Percentiles rank a stretch among this genome's conserved stretches.
Evolutionary conservation across 2,797 vertebrate species (phyloP).

Genomic region (Gouania willdenowi): DNA sequence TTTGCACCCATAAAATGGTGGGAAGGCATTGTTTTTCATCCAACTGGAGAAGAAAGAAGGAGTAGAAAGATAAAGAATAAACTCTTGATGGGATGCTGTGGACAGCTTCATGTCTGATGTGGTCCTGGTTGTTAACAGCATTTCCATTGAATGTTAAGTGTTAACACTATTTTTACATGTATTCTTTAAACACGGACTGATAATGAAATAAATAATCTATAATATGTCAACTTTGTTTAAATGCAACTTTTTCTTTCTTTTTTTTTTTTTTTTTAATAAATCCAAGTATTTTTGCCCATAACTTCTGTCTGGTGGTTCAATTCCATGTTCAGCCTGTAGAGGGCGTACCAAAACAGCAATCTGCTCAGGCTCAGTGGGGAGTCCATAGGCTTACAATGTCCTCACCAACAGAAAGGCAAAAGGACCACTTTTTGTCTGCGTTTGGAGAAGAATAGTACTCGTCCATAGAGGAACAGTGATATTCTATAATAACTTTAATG

Average conservation of each 20-base stretch:
- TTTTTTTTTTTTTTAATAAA: neutral
- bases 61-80: slow-evolving; percentile 60
- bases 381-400: slow-evolving; percentile 51
- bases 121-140: slow-evolving; percentile 58
- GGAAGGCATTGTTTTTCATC: slow-evolving; percentile 16
- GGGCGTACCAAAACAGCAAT: slow-evolving; percentile 82
- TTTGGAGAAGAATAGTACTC: slow-evolving; percentile 46
- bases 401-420: slow-evolving; percentile 57
- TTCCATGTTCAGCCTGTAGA: slow-evolving; percentile 79
- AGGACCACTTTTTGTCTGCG: slow-evolving; percentile 48
- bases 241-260: neutral
- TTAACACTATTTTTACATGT: no score
- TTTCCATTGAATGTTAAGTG: slow-evolving; percentile 26
- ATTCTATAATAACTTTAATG: slow-evolving; percentile 13
- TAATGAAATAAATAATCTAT: neutral
- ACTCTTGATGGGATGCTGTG: slow-evolving; percentile 56
- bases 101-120: slow-evolving; percentile 68
- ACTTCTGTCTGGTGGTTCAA: slow-evolving; percentile 26
- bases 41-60: slow-evolving; percentile 19
- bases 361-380: slow-evolving; percentile 48
- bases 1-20: slow-evolving; percentile 7
- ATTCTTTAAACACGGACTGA: no score
- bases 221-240: neutral
- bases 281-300: no score
- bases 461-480: slow-evolving; percentile 39